Evolutionary conservation across 2,797 vertebrate genomes (phyloP), one percentile per base, ranked within the genome.

Genomic region (Tokudaia muenninki): DNA sequence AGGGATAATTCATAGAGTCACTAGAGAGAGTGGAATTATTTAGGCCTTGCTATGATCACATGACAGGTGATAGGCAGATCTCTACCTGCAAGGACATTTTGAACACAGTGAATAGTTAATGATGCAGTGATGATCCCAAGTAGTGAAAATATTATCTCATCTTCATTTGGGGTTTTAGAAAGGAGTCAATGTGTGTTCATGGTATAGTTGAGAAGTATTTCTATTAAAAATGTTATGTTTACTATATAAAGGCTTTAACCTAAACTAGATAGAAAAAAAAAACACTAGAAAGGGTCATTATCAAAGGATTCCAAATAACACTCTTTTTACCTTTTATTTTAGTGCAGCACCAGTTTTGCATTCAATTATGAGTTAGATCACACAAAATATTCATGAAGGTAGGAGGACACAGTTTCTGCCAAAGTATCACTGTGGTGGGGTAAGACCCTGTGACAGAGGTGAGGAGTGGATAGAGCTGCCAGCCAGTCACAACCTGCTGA

Each of bases 261-360:
- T 77, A 72, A 91, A 29, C 87, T 96, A 77, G 79, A 94, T 80
- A 92, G 63, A 13, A 81, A 94, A 47, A 47, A 94, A 50, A 44
- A 61, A 26, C 59, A 26, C 41, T 80, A 59, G 77, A 83, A 59
- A 72, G 29, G 1, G 70, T 91, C 31, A 61, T 63, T 79, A 31
- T 63, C 57, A 90, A 77, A 93, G 52, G 37, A 81, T 65, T 84
- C 24, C 65, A 63, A n/a, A 91, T 61, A 94, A 21, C 4, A 82
- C 29, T 3, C 24, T 81, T 63, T 93, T 95, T 94, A 17, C 6
- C 75, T 87, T 92, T 94, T 67, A 50, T 92, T 72, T 91, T 90
- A 83, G 90, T 65, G 41, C 41, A 78, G 34, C 81, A 14, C 6
- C 21, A 41, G 81, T 70, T 87, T 79, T 61, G 80, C 61, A 83